These are phyloP conservation scores for Drosophila melanocephala DNA, from an alignment of 2,888 invertebrate genomes.

Conservation along the genomic window DNA sequence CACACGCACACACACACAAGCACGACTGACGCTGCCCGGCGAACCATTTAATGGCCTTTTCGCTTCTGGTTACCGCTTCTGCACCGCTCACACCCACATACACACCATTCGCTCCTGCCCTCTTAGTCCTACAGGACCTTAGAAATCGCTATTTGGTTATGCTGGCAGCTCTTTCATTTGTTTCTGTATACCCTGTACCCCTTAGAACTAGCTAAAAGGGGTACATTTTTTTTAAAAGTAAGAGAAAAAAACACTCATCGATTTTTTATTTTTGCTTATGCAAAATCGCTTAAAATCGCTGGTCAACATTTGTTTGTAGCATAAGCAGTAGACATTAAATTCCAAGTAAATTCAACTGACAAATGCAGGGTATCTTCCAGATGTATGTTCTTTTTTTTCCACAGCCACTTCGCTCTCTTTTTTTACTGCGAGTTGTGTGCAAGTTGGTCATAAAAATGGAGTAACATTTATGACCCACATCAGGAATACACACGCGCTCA, in stretches of 20 bases:
- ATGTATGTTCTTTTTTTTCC: conserved; percentile 19
- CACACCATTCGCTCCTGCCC: not conserved
- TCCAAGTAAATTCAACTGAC: not conserved
- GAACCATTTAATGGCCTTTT: conserved; percentile 68
- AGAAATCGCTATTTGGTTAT: conserved; percentile 72
- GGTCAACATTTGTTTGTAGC: not conserved
- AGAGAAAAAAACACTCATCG: not conserved
- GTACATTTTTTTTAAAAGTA: not conserved
- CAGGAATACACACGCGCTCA: conserved; percentile 45
- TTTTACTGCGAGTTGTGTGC: conserved; percentile 71
- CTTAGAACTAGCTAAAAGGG: not conserved
- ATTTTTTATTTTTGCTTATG: not conserved
- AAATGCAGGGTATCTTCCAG: not conserved
- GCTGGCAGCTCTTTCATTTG: conserved; percentile 76
- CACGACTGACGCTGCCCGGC: conserved; percentile 40
- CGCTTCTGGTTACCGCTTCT: conserved; percentile 46
- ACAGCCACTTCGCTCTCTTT: conserved; percentile 30
- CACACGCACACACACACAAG: conserved; percentile 22
- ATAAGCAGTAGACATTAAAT: not conserved
- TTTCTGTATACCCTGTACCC: conserved; percentile 13
- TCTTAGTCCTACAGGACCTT: conserved; percentile 21
- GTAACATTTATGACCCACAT: conserved; percentile 82
- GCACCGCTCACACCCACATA: conserved; percentile 5
- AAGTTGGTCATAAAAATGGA: conserved; percentile 81
- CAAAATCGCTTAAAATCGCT: not conserved